Conservation (phyloP, 1,140 invertebrate species). For the Halesus radiatus region DNA sequence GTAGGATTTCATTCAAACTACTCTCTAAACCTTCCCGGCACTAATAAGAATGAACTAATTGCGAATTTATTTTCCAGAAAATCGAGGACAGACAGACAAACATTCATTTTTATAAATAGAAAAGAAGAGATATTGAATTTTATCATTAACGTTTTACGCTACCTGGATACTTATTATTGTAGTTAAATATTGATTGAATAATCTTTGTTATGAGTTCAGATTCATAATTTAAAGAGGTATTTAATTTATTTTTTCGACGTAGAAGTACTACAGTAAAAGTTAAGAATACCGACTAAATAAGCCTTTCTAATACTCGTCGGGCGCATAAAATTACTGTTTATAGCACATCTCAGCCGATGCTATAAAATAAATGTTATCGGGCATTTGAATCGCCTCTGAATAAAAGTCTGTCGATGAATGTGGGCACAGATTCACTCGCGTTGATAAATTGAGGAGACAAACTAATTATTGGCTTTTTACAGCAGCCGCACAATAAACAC, state of each 20-base stretch:
- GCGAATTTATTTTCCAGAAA: too few relatives aligned
- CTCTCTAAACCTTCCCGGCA: too few relatives aligned
- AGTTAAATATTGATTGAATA: too few relatives aligned
- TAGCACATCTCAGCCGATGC: constrained; percentile 32
- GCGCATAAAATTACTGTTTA: constrained; percentile 46
- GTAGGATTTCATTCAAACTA: too few relatives aligned
- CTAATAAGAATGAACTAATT: too few relatives aligned
- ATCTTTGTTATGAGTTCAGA: background rate
- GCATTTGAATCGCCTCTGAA: constrained; percentile 35
- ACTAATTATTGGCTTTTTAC: constrained; percentile 36
- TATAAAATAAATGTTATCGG: constrained; percentile 36
- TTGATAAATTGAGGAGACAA: constrained; percentile 39
- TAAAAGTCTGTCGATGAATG: constrained; percentile 38
- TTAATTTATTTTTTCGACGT: background rate
- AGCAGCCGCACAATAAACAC: constrained; percentile 18
- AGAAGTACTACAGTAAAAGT: constrained; percentile 28
- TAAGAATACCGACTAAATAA: constrained; percentile 3
- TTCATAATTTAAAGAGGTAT: background rate
- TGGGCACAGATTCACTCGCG: background rate
- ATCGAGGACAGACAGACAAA: too few relatives aligned
- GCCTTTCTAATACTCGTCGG: constrained; percentile 29
- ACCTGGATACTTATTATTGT: too few relatives aligned
- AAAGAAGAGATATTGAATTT: too few relatives aligned
- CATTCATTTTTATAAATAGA: too few relatives aligned
- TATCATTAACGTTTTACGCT: too few relatives aligned